These are phyloP conservation scores for Unio delphinus DNA, from an alignment of 2,888 invertebrate genomes.

Conservation along the genomic window DNA sequence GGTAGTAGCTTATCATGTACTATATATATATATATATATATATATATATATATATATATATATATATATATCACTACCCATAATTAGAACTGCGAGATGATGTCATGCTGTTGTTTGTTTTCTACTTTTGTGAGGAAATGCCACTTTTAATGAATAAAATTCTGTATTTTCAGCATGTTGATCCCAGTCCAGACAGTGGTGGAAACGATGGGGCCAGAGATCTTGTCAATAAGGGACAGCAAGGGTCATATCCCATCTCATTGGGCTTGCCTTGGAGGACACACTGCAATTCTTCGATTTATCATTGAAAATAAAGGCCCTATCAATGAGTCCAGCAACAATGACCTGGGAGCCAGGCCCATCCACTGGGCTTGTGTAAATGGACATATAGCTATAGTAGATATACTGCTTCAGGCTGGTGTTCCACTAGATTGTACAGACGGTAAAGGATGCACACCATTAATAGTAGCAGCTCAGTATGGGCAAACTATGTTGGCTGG, in stretches of 20 bases:
- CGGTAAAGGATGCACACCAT: slow-evolving; percentile 88
- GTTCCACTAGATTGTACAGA: slow-evolving; percentile 92
- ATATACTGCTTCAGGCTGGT: slow-evolving; percentile 78
- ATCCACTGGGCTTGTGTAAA: slow-evolving; percentile 96
- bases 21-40: no score
- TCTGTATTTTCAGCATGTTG: slow-evolving; percentile 78
- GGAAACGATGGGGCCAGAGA: slow-evolving; percentile 82
- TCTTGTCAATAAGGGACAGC: slow-evolving; percentile 86
- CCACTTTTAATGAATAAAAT: background rate
- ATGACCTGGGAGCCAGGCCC: slow-evolving; percentile 90
- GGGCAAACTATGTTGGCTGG: slow-evolving; percentile 92
- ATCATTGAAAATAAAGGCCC: slow-evolving; percentile 84
- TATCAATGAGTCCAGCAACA: slow-evolving; percentile 88
- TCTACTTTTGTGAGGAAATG: no score
- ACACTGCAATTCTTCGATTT: slow-evolving; percentile 89
- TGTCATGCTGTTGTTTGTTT: no score
- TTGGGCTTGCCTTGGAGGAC: slow-evolving; percentile 92
- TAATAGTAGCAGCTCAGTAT: slow-evolving; percentile 92
- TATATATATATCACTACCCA: no score
- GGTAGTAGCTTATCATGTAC: no score
- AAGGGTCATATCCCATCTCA: slow-evolving; percentile 95
- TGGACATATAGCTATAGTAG: slow-evolving; percentile 91
- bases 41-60: no score
- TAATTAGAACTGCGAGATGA: no score
- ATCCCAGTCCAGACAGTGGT: slow-evolving; percentile 87